phyloP scores from a whole-genome alignment of 2,888 invertebrate genomes.

The Onthophagus sagittarius region DNA sequence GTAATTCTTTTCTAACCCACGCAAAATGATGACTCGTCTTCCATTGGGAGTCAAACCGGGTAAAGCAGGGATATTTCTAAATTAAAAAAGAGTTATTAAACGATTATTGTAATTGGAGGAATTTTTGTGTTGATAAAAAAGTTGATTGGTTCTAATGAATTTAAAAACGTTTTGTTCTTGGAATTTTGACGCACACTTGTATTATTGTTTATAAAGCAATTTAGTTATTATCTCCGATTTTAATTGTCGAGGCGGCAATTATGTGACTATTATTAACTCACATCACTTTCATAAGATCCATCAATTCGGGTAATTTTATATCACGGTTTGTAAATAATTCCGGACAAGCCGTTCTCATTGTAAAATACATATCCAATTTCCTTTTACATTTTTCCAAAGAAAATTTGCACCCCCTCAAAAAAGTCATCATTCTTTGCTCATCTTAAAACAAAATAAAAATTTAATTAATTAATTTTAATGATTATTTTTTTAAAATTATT shows the following conservation, averaged over 20 bases:
- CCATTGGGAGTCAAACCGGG: slow-evolving; percentile 80
- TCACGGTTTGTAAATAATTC: slow-evolving; percentile 79
- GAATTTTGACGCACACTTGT: too few species aligned
- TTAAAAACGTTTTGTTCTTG: too few species aligned
- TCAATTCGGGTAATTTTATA: slow-evolving; percentile 67
- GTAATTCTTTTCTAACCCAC: slow-evolving; percentile 66
- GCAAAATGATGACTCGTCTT: slow-evolving; percentile 70
- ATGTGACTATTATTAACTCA: slow-evolving; percentile 49
- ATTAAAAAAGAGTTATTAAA: slow-evolving; percentile 32
- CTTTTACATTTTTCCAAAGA: slow-evolving; percentile 81
- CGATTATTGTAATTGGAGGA: too few species aligned
- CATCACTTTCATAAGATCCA: slow-evolving; percentile 65
- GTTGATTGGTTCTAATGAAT: too few species aligned
- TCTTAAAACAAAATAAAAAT: slow-evolving; percentile 50
- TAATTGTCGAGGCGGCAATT: not conserved
- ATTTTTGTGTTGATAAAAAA: too few species aligned
- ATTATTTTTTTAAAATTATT: slow-evolving; percentile 23
- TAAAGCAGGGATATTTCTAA: slow-evolving; percentile 72
- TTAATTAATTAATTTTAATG: not conserved
- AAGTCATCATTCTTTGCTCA: slow-evolving; percentile 74
- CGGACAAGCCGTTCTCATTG: slow-evolving; percentile 77
- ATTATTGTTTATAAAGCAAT: too few species aligned
- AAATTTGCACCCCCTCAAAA: slow-evolving; percentile 82
- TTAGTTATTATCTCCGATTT: not conserved
- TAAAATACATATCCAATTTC: slow-evolving; percentile 85